These are phyloP conservation scores for Drosophila ohnishii DNA, from an alignment of 1,140 invertebrate genomes.

Conservation along the genomic window DNA sequence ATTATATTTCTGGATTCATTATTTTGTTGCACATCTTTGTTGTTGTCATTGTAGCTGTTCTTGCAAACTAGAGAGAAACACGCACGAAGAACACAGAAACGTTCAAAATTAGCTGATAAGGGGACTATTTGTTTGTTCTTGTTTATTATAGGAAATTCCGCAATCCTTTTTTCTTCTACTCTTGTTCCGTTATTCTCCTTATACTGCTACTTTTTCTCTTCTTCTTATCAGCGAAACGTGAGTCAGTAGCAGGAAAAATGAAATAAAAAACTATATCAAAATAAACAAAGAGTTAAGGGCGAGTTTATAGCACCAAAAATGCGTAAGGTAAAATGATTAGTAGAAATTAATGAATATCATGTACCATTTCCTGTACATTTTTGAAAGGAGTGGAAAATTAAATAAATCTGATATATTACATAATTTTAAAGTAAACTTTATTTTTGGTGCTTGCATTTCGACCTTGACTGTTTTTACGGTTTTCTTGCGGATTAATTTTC, in stretches of 20 bases:
- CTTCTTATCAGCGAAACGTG: constrained; percentile 28
- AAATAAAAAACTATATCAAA: neutral
- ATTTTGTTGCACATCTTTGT: constrained; percentile 21
- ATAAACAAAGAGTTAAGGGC: constrained; percentile 3
- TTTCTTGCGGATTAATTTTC: constrained; percentile 9
- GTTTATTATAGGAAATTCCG: constrained; percentile 24
- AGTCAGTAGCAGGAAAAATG: constrained; percentile 28
- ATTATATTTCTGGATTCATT: constrained; percentile 17
- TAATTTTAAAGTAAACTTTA: neutral
- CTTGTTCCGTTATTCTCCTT: neutral
- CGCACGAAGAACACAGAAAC: constrained; percentile 7
- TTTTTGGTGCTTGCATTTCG: neutral
- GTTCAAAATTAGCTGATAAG: constrained; percentile 9
- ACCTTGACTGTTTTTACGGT: constrained; percentile 2
- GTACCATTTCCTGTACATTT: neutral
- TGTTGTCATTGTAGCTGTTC: constrained; percentile 9
- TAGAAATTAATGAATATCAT: no score
- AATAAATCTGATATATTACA: neutral
- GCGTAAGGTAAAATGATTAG: neutral
- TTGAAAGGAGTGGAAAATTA: neutral
- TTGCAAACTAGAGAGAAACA: constrained; percentile 20
- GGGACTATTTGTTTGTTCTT: constrained; percentile 1
- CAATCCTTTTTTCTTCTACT: constrained; percentile 14
- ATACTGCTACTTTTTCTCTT: constrained; percentile 1
- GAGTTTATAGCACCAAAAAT: neutral